Percentiles rank a stretch among this genome's conserved stretches.
phyloP scores from a whole-genome alignment of 2,888 invertebrate genomes.

The Archips xylosteana region DNA sequence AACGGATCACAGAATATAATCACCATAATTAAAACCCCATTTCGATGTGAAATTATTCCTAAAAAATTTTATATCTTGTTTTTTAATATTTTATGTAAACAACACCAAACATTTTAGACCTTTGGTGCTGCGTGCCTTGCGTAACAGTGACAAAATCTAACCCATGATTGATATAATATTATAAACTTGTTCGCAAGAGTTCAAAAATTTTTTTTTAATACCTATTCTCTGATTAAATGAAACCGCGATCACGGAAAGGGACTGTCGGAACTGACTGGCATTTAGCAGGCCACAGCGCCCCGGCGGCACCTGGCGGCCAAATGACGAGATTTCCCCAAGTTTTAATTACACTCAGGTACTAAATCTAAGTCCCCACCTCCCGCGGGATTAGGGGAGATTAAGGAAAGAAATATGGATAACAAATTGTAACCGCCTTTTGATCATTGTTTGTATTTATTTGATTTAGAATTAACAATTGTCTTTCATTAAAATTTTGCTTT shows the following conservation, averaged over 20 bases:
- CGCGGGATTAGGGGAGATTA: constrained; percentile 50
- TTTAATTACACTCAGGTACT: constrained; percentile 64
- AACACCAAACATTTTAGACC: too few relatives aligned
- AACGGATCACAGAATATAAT: too few relatives aligned
- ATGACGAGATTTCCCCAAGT: constrained; percentile 53
- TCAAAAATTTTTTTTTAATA: background rate
- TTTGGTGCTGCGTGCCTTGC: too few relatives aligned
- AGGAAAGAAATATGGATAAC: constrained; percentile 52
- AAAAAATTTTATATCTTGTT: too few relatives aligned
- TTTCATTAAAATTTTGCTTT: constrained; percentile 4
- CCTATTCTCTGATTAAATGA: background rate
- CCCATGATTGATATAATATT: too few relatives aligned
- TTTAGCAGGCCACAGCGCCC: constrained; percentile 40
- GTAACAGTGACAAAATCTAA: too few relatives aligned
- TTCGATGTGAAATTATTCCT: too few relatives aligned
- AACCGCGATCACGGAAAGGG: background rate
- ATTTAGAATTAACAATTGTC: constrained; percentile 40
- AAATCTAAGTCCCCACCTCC: constrained; percentile 54
- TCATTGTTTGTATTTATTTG: constrained; percentile 46
- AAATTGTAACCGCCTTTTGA: constrained; percentile 53
- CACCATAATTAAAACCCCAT: too few relatives aligned
- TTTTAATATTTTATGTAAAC: too few relatives aligned
- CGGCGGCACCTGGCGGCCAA: constrained; percentile 45
- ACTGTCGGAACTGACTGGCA: constrained; percentile 21
- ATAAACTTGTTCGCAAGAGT: too few relatives aligned